Base-by-base conservation (phyloP, 2,888 invertebrate species). In the Lochmaea crataegi region DNA sequence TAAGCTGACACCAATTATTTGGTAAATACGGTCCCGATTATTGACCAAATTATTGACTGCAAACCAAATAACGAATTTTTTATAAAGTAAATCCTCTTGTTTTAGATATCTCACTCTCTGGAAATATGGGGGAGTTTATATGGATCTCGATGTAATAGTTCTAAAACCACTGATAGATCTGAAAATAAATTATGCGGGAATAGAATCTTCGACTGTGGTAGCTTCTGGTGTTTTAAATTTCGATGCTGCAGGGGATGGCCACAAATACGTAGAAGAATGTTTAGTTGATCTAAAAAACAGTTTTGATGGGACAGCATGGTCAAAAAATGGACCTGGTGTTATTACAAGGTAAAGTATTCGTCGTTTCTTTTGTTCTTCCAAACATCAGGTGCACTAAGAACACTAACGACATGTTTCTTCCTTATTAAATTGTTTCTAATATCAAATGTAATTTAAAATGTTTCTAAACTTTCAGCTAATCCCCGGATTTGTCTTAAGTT, bases 81-180 rank as follows among this genome's bases (percentile, higher is more conserved):
- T n/a, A 48, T 5, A n/a, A 48, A 48, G n/a, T 48, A 48, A 12
- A 1, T 14, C 22, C 2, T 61, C 38, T 68, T 42, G 61, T 76
- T 79, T 22, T 48, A 83, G 93, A 76, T 92, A 90, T 80, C 81
- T 92, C 60, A 91, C 92, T 0, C 85, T 95, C 3, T 94, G 92
- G 89, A 94, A 92, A 82, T 94, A 90, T 84, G 93, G 94, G 11
- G 95, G 95, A 0, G 91, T 94, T 65, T 94, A 94, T 82, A 84
- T 95, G 67, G 94, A 95, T 80, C 86, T 93, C 77, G 94, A 95
- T 83, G 90, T 94, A 2, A 88, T 95, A 14, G 90, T 94, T 2
- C 88, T 90, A 22, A 92, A 90, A 77, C 87, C 89, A 6, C 82
- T 94, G 56, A 88, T 89, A 18, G 83, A 86, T 3, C 82, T 93